Base-by-base conservation (phyloP, 2,797 vertebrate genomes). In the Malacoraja senta region DNA sequence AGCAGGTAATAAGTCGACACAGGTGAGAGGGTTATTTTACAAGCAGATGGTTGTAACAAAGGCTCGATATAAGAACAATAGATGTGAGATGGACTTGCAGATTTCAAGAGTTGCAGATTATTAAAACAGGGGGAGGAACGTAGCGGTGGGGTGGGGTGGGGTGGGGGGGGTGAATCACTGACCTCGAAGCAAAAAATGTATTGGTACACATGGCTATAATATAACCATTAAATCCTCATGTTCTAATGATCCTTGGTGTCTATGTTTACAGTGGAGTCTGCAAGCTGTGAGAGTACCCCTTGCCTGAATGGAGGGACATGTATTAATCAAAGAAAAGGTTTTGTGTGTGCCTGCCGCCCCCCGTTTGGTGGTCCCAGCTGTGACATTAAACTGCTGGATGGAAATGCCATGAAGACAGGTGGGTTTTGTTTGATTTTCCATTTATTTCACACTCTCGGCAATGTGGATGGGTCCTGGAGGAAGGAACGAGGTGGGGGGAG, bases 271-370 rank as follows among this genome's bases (percentile, higher is more conserved):
- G 95, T 94, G 71, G 95, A 94, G 58, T 77, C 94, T 32, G 93
- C 95, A 29, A 94, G 95, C 29, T 97, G 97, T 21, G 94, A 93
- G 32, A 94, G 94, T 10, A 95, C 94, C 53, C 97, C 96, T 0
- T 97, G 97, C 94, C 95, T 95, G 93, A 96, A 97, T 0, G 97
- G 97, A 53, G 97, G 97, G 61, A 97, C 96, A 0, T 97, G 97
- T 53, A 95, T 97, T 93, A 95, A 95, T 0, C 95, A 95, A 93
- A 94, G 94, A 9, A 93, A 83, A 8, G 93, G 94, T 3, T 96
- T 96, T 72, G 80, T 95, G 58, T 97, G 97, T 12, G 97, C 96
- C 38, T 97, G 97, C 58, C 96, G 96, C 1, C 96, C 97, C 93
- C 97, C 97, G 1, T 97, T 97, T 2, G 95, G 96, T 65, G 97